Conservation (phyloP, 2,113 vertebrate species). For the Podocnemis expansa region DNA sequence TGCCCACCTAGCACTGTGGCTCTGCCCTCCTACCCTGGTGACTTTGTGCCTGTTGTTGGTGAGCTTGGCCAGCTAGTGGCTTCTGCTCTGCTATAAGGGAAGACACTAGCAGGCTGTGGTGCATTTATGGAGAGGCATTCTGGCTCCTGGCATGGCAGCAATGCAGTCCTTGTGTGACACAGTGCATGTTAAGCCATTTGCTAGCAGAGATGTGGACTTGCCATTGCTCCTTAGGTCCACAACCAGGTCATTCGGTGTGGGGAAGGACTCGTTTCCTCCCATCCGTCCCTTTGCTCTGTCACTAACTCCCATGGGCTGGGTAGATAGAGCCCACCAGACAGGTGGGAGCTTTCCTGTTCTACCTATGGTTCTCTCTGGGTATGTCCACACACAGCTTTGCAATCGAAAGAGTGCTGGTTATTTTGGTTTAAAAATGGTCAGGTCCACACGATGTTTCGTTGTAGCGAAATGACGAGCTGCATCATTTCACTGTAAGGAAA, state of each 20-base stretch:
- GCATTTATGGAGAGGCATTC: neutral
- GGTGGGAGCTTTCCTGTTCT: neutral
- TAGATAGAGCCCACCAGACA: neutral
- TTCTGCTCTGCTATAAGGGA: neutral
- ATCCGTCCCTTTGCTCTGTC: neutral
- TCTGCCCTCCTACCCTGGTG: neutral
- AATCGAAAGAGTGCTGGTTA: too few relatives aligned
- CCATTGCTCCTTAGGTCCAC: neutral
- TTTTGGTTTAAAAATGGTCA: too few relatives aligned
- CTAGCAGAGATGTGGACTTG: neutral
- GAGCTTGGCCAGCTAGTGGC: neutral
- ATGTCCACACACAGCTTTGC: too few relatives aligned
- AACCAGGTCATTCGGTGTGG: neutral
- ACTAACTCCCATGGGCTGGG: neutral
- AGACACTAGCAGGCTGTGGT: too few relatives aligned
- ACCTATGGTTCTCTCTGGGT: slow-evolving; percentile 16
- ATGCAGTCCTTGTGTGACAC: neutral
- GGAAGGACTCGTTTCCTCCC: neutral
- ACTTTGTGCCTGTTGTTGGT: neutral
- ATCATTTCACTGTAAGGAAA: too few relatives aligned
- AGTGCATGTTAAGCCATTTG: neutral
- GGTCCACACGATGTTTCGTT: too few relatives aligned
- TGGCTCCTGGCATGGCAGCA: neutral
- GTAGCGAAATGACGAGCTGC: too few relatives aligned
- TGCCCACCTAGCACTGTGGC: neutral